These are phyloP conservation scores for Marronus borbonicus DNA, from an alignment of 2,888 invertebrate genomes.

Conservation along the genomic window DNA sequence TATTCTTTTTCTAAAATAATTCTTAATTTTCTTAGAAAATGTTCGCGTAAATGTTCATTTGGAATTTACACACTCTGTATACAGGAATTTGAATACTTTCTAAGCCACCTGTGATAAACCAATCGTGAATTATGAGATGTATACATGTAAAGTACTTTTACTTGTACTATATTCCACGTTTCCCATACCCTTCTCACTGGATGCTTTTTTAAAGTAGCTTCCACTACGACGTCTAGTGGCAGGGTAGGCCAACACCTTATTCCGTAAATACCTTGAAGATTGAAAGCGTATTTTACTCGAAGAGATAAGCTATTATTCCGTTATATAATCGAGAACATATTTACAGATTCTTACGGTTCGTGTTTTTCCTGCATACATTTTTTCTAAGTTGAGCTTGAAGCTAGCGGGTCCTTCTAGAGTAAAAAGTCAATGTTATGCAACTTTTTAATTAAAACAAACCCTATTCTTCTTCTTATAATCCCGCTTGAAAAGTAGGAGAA, in stretches of 20 bases:
- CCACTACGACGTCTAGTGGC: slow-evolving; percentile 10
- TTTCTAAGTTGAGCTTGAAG: background rate
- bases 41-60: background rate
- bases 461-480: slow-evolving; percentile 23
- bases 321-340: slow-evolving; percentile 12
- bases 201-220: slow-evolving; percentile 18
- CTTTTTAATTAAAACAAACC: slow-evolving; percentile 47
- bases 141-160: slow-evolving; percentile 43
- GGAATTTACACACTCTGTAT: slow-evolving; percentile 3
- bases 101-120: slow-evolving; percentile 40
- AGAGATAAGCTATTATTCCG: slow-evolving; percentile 19
- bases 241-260: slow-evolving; percentile 36
- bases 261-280: slow-evolving; percentile 32
- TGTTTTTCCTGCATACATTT: background rate
- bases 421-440: slow-evolving; percentile 43
- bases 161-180: slow-evolving; percentile 20
- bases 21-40: too few species aligned
- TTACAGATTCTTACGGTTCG: background rate
- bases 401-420: background rate
- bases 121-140: slow-evolving; percentile 35
- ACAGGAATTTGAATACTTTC: slow-evolving; percentile 28
- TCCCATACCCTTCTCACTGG: slow-evolving; percentile 30
- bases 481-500: too few species aligned
- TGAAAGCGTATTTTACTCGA: background rate
- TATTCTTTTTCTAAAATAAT: too few species aligned